A percentile compares a stretch with the other conserved stretches of the same genome.
phyloP scores from a whole-genome alignment of 2,797 vertebrate genomes.

The Esox masquinongy region DNA sequence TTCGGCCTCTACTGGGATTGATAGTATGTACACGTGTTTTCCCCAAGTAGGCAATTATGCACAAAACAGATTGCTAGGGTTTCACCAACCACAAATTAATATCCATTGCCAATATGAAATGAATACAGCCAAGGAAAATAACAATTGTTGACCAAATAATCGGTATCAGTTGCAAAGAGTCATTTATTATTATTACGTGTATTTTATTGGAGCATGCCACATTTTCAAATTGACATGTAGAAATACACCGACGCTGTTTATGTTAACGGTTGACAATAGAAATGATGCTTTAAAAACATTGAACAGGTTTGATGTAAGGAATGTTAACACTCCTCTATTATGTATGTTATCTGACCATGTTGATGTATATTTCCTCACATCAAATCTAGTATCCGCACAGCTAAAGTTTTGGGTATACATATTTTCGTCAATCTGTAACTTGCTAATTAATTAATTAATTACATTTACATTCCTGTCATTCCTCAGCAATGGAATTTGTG shows the following conservation, averaged over 20 bases:
- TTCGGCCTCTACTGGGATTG: slow-evolving; percentile 38
- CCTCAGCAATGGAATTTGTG: neutral
- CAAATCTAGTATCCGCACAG: neutral
- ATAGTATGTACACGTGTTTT: neutral
- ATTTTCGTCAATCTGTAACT: neutral
- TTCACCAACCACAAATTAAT: neutral
- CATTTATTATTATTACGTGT: neutral
- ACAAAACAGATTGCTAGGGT: too few relatives aligned
- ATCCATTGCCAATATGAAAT: neutral
- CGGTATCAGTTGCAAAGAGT: neutral
- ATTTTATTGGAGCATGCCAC: neutral
- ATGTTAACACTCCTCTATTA: neutral
- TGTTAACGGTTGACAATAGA: too few relatives aligned
- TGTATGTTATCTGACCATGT: neutral
- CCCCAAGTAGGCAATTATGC: neutral
- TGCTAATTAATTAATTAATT: neutral
- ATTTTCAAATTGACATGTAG: too few relatives aligned
- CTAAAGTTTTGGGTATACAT: neutral
- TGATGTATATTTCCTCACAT: neutral
- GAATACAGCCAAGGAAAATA: neutral
- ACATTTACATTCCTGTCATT: neutral
- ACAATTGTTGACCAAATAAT: neutral
- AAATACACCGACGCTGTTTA: too few relatives aligned
- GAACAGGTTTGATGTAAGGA: neutral
- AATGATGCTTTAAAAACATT: neutral